Evolutionary conservation across 2,113 vertebrate species (phyloP).

Genomic region (Brevimyrus niger): DNA sequence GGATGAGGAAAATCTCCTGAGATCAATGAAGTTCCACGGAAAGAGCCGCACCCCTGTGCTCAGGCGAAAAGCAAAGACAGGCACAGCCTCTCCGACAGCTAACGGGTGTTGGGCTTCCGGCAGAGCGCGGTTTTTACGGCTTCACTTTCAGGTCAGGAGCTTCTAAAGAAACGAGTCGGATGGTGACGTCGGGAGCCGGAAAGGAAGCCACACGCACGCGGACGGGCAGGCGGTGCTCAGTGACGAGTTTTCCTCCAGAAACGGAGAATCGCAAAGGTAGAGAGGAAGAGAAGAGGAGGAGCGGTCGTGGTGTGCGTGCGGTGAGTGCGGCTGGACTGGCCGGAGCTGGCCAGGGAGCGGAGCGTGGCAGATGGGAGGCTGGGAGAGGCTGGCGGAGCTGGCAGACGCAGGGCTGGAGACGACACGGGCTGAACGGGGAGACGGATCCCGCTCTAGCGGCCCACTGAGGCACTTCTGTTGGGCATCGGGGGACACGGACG

Average conservation of each 20-base stretch:
- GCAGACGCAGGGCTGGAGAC: slow-evolving; percentile 10
- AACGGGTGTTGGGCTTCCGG: not conserved
- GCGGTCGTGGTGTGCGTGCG: not conserved
- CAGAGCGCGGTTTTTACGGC: not conserved
- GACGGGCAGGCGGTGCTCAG: too few relatives aligned
- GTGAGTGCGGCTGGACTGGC: not conserved
- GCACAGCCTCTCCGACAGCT: not conserved
- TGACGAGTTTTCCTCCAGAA: not conserved
- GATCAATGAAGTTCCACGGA: not conserved
- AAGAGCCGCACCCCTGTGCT: not conserved
- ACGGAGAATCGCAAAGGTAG: not conserved
- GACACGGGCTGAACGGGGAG: slow-evolving; percentile 27
- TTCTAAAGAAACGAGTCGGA: not conserved
- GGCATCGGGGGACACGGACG: not conserved
- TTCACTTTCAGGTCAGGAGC: not conserved
- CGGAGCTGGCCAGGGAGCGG: slow-evolving; percentile 2
- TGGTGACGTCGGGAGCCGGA: not conserved
- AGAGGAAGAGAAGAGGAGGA: not conserved
- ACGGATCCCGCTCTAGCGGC: slow-evolving; percentile 26
- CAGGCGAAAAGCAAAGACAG: not conserved
- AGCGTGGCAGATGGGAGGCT: slow-evolving; percentile 29
- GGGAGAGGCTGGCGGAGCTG: slow-evolving; percentile 21
- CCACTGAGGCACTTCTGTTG: slow-evolving; percentile 32
- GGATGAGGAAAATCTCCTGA: not conserved
- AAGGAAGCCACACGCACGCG: not conserved